Percentiles rank a stretch among this genome's conserved stretches.
phyloP scores from a whole-genome alignment of 1,140 invertebrate genomes.

The Helicorthomorpha holstii region DNA sequence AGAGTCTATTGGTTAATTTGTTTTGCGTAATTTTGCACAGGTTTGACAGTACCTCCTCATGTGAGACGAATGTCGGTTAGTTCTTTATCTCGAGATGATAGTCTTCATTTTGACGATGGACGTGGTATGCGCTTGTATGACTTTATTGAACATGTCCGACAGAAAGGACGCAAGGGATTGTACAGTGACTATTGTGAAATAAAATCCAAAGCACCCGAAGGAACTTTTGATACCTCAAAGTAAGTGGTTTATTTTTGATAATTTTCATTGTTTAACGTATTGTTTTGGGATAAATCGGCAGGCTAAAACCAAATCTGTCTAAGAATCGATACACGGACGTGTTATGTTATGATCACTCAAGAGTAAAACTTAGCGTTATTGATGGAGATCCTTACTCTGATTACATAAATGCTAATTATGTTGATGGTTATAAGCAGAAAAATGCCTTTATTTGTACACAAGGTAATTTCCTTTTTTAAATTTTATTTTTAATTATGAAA shows the following conservation, averaged over 20 bases:
- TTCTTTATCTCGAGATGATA: slow-evolving; percentile 74
- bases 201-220: slow-evolving; percentile 6
- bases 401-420: slow-evolving; percentile 96
- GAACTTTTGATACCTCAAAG: slow-evolving; percentile 24
- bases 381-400: slow-evolving; percentile 61
- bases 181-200: slow-evolving; percentile 41
- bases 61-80: slow-evolving; percentile 37
- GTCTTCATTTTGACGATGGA: slow-evolving; percentile 46
- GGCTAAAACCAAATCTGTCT: slow-evolving; percentile 57
- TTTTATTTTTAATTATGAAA: slow-evolving; percentile 6
- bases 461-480: slow-evolving; percentile 34
- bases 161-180: slow-evolving; percentile 56
- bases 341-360: slow-evolving; percentile 83
- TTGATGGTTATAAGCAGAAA: slow-evolving; percentile 93
- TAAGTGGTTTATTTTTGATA: slow-evolving; percentile 13
- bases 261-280: slow-evolving; percentile 21
- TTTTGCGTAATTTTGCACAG: too few relatives aligned
- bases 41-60: slow-evolving; percentile 3
- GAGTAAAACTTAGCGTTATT: slow-evolving; percentile 60
- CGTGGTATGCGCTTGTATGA: slow-evolving; percentile 49
- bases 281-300: too few relatives aligned
- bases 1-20: too few relatives aligned
- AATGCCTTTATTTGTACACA: slow-evolving; percentile 96
- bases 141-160: slow-evolving; percentile 55
- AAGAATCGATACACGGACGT: slow-evolving; percentile 97